Evolutionary conservation across 2,113 vertebrate species (phyloP).

Genomic region (Hippocampus zosterae): DNA sequence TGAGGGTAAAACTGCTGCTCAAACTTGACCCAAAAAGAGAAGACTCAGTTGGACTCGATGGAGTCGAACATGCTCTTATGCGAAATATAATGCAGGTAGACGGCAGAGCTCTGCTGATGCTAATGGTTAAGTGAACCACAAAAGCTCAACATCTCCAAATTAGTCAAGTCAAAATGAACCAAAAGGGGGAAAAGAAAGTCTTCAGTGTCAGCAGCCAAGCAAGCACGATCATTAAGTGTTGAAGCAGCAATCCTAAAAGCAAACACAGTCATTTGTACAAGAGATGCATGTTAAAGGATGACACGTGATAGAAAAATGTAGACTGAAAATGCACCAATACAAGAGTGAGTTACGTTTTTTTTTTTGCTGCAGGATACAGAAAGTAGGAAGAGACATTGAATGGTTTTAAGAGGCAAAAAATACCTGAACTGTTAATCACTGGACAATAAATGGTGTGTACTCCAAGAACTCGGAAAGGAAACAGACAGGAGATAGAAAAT

Average conservation of each 20-base stretch:
- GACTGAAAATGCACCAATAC: not conserved
- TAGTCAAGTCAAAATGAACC: not conserved
- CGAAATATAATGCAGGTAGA: not conserved
- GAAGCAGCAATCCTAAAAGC: conserved; percentile 4
- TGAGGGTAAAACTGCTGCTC: not conserved
- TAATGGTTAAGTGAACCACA: not conserved
- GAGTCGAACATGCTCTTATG: not conserved
- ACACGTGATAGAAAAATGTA: not conserved
- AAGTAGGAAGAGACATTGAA: no score
- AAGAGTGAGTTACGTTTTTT: no score
- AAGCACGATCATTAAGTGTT: not conserved
- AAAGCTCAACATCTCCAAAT: not conserved
- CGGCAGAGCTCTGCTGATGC: not conserved
- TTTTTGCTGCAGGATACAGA: no score
- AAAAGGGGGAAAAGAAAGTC: not conserved
- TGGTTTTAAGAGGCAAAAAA: no score
- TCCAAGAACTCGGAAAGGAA: not conserved
- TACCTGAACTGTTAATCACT: not conserved
- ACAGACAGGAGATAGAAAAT: not conserved
- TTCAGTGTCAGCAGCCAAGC: not conserved
- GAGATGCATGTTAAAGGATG: not conserved
- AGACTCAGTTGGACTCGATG: not conserved
- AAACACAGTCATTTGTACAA: not conserved
- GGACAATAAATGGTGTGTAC: not conserved
- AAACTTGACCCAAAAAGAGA: conserved; percentile 4